Base-by-base conservation (phyloP, 1,140 invertebrate genomes). In the Drosophila navojoa region DNA sequence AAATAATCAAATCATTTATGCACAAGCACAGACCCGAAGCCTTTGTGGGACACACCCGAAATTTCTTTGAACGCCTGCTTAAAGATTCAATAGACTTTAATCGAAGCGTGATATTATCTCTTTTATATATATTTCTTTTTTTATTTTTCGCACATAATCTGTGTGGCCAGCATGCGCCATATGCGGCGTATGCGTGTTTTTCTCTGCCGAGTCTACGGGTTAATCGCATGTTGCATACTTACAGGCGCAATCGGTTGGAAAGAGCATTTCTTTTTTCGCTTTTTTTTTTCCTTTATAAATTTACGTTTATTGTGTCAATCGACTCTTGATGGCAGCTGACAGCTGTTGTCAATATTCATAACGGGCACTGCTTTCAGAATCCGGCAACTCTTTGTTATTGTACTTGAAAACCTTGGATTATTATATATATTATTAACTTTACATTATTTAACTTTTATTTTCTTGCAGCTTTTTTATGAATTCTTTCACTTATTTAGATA, bases 171-270 rank as follows among this genome's bases (percentile, higher is more conserved):
- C 38, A 16, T 61, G 49, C 15, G 35, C 53, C 15, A 45, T 52
- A 63, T 45, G 45, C 15, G 67, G 44, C 67, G 67, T 63, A 64
- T 71, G 45, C 4, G 44, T 64, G 45, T 53, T 63, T 63, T 5
- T 45, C 16, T 45, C 42, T 10, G 5, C 10, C 25, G 19, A 53
- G 40, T 35, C 19, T 42, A 4, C 58, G 76, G 79, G 52, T 77
- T 80, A 84, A 81, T 75, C 81, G 59, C 54, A 53, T 52, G 47
- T 77, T 78, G 71, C 67, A 72, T 87, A 85, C 82, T 81, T 87
- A 87, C 82, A 38, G 67, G 75, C 35, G 60, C 42, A 80, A 40
- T 67, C 52, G 44, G 25, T 38, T 60, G 66, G 61, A 84, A 70
- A 59, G 47, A 74, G 58, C 60, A 53, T 58, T 76, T 59, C 11